Evolutionary conservation across 2,888 invertebrate species (phyloP).

Genomic region (Unio pictorum): DNA sequence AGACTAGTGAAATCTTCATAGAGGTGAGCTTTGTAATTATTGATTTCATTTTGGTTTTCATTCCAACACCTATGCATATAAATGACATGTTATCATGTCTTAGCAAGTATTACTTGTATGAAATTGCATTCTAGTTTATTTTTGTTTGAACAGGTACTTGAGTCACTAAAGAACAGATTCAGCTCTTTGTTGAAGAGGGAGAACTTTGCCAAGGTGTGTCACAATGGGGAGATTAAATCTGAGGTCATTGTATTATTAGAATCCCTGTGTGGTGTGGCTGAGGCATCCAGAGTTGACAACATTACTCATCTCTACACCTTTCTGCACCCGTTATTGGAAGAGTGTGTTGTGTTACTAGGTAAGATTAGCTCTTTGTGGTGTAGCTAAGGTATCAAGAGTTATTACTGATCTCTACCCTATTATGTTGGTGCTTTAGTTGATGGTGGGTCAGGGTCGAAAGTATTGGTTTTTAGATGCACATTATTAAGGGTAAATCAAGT

Average conservation of each 20-base stretch:
- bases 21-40: no score
- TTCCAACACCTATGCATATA: no score
- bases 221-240: slow-evolving; percentile 78
- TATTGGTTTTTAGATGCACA: no score
- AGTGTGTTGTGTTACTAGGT: slow-evolving; percentile 80
- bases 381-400: neutral
- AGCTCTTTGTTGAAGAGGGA: slow-evolving; percentile 75
- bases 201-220: slow-evolving; percentile 75
- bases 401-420: neutral
- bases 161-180: slow-evolving; percentile 76
- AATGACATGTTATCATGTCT: no score
- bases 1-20: no score
- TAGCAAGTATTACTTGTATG: no score
- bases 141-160: slow-evolving; percentile 69
- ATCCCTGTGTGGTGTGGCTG: slow-evolving; percentile 74
- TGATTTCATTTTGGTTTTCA: neutral
- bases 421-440: no score
- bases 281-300: slow-evolving; percentile 64
- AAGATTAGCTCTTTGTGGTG: slow-evolving; percentile 12
- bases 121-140: neutral
- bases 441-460: no score
- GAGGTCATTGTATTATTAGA: slow-evolving; percentile 84
- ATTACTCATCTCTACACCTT: slow-evolving; percentile 75
- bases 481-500: no score
- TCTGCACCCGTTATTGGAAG: slow-evolving; percentile 78